Base-by-base conservation (phyloP, 2,888 invertebrate genomes). In the Strigamia maritima region DNA sequence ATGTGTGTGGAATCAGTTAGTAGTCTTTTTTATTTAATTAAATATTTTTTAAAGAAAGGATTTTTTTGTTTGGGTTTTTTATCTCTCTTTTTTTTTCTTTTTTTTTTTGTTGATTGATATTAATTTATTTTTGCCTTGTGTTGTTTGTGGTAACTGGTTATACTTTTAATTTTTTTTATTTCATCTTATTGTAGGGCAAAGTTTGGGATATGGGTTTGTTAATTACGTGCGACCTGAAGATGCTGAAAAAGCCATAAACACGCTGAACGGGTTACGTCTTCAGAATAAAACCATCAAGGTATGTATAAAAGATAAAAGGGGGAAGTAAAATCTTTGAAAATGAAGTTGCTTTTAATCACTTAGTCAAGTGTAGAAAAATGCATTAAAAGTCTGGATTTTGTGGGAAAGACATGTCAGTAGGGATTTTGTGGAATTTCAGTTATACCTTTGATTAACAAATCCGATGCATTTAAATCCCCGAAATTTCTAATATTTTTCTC, bases 201-300 rank as follows among this genome's bases (percentile, higher is more conserved):
- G 97, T 88, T 91, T 99, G 85, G 99, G 99, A 84, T 99, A 99
- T 88, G 99, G 98, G 83, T 99, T 99, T 89, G 99, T 99, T 85
- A 99, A 99, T 90, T 99, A 98, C 89, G 95, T 96, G 87, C 92
- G 95, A 83, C 91, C 95, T 79, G 97, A 97, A 88, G 98, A 99
- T 88, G 99, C 99, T 81, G 95, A 97, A 87, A 98, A 98, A 88
- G 99, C 99, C 81, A 98, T 99, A 87, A 93, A 94, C 88, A 97
- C 97, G 80, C 91, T 99, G 83, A 99, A 99, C 88, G 98, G 98
- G 81, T 91, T 99, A 83, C 91, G 98, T 82, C 90, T 99, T 83
- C 98, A 99, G 88, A 99, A 99, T 88, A 99, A 99, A 90, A 99
- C 98, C 75, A 99, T 99, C 85, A 99, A 98, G 92, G 98, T 97